Percentiles rank a stretch among this genome's conserved stretches.
Conservation (phyloP, 2,113 vertebrate genomes). For the Oenanthe melanoleuca region DNA sequence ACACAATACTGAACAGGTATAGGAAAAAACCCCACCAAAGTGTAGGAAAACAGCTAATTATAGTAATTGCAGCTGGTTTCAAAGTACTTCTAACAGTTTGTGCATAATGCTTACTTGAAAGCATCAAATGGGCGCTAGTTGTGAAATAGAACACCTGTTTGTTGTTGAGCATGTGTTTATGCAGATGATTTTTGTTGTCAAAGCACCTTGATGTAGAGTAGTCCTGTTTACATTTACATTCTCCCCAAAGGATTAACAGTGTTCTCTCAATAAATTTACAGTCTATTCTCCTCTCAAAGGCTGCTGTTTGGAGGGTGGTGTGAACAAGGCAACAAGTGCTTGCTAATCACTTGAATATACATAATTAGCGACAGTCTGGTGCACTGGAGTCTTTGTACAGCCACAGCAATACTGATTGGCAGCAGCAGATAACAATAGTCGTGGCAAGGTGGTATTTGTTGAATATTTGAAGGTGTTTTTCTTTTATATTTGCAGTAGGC, state of each 20-base stretch:
- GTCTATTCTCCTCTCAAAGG: slow-evolving; percentile 82
- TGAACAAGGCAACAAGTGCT: slow-evolving; percentile 84
- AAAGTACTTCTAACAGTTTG: slow-evolving; percentile 87
- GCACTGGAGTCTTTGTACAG: slow-evolving; percentile 75
- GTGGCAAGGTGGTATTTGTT: slow-evolving; percentile 58
- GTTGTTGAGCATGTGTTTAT: slow-evolving; percentile 88
- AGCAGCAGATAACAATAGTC: slow-evolving; percentile 63
- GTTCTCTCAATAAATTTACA: slow-evolving; percentile 84
- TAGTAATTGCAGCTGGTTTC: slow-evolving; percentile 88
- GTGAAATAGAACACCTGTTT: slow-evolving; percentile 92
- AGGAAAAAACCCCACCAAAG: slow-evolving; percentile 54
- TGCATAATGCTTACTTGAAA: slow-evolving; percentile 79
- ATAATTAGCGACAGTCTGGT: slow-evolving; percentile 83
- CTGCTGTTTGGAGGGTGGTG: slow-evolving; percentile 81
- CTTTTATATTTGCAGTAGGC: slow-evolving; percentile 49
- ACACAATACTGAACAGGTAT: slow-evolving; percentile 71
- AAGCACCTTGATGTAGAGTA: slow-evolving; percentile 86
- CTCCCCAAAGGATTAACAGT: slow-evolving; percentile 85
- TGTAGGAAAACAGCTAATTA: slow-evolving; percentile 83
- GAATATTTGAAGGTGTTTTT: slow-evolving; percentile 65
- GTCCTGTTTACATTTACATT: slow-evolving; percentile 83
- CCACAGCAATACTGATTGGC: slow-evolving; percentile 73
- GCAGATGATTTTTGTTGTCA: slow-evolving; percentile 90
- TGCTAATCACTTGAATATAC: slow-evolving; percentile 82
- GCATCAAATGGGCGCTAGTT: slow-evolving; percentile 83